Conservation (phyloP, 2,888 invertebrate genomes). For the Pherbina coryleti region DNA sequence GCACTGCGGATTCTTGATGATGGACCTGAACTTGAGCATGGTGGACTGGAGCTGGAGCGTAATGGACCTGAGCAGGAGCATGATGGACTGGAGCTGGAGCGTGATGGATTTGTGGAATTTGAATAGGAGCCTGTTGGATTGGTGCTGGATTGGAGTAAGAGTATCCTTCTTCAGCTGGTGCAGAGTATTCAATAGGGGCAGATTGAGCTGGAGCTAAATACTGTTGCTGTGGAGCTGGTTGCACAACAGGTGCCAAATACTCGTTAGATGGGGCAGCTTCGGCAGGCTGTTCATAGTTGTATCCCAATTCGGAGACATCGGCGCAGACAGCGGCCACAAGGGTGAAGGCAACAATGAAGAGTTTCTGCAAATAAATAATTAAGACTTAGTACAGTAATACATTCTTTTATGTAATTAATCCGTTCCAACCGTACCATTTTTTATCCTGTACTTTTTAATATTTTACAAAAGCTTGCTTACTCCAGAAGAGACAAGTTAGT, state of each 20-base stretch:
- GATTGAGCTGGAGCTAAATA: neutral
- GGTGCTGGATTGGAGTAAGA: conserved; percentile 15
- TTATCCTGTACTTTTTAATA: neutral
- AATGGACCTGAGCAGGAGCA: neutral
- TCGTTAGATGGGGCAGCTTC: neutral
- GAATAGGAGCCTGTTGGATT: neutral
- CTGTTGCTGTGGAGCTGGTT: conserved; percentile 4
- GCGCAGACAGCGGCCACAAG: conserved; percentile 45
- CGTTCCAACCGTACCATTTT: neutral
- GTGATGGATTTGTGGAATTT: conserved; percentile 12
- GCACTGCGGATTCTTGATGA: conserved; percentile 27
- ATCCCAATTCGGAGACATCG: conserved; percentile 48
- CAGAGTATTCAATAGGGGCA: conserved; percentile 8
- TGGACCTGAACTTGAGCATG: neutral
- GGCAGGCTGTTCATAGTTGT: conserved; percentile 45
- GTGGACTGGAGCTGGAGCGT: conserved; percentile 29
- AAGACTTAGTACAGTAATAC: neutral
- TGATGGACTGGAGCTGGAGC: conserved; percentile 20
- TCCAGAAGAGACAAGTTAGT: conserved; percentile 22
- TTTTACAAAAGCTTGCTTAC: conserved; percentile 13
- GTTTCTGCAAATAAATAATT: conserved; percentile 37
- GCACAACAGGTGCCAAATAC: conserved; percentile 15
- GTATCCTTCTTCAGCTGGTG: conserved; percentile 12
- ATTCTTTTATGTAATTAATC: neutral
- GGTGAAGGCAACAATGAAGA: conserved; percentile 41